Conservation (phyloP, 2,113 vertebrate genomes). For the Balaenoptera acutorostrata region DNA sequence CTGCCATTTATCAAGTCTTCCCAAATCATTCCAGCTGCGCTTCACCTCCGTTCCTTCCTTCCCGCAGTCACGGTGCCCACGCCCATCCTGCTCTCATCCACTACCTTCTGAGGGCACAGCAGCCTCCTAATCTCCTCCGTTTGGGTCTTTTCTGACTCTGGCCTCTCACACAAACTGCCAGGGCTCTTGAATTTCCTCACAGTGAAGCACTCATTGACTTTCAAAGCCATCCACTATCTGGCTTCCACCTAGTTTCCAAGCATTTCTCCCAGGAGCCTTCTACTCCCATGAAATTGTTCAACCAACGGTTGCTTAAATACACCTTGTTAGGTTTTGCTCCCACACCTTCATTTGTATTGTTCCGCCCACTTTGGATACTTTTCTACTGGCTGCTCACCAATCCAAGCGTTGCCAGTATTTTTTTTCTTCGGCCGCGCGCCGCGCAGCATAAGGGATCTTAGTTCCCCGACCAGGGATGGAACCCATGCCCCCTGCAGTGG, state of each 20-base stretch:
- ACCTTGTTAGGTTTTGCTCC: neutral
- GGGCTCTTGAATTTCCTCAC: neutral
- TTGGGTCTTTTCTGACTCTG: neutral
- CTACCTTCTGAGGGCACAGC: neutral
- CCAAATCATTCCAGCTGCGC: neutral
- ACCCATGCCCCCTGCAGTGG: neutral
- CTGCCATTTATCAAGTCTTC: neutral
- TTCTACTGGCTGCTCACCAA: neutral
- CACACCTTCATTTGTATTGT: neutral
- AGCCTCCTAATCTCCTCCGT: neutral
- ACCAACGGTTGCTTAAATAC: neutral
- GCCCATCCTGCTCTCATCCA: neutral
- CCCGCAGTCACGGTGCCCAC: neutral
- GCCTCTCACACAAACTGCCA: neutral
- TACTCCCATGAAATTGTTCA: neutral
- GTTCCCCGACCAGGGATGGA: neutral
- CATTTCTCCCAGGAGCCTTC: neutral
- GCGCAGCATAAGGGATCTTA: accelerated
- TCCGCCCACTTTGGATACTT: neutral
- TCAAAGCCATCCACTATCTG: neutral
- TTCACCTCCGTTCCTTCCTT: neutral
- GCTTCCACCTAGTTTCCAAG: neutral
- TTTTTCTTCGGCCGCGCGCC: neutral
- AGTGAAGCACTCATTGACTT: no score
- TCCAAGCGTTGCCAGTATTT: neutral